A percentile compares a stretch with the other conserved stretches of the same genome.
Conservation (phyloP, 2,113 vertebrate genomes). For the Ranitomeya imitator region DNA sequence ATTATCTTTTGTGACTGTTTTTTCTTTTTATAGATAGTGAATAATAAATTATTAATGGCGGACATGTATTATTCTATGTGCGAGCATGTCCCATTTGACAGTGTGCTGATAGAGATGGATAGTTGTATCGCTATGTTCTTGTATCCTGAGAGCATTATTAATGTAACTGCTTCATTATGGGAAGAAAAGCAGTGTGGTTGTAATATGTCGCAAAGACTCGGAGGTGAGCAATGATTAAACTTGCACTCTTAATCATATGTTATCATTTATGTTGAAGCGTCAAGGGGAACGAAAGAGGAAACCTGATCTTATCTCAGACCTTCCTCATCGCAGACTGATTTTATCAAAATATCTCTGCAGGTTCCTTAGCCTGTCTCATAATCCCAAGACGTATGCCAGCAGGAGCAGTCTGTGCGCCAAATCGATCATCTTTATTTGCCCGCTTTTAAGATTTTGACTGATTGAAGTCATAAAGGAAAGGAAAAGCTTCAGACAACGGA, state of each 20-base stretch:
- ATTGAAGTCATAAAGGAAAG: slow-evolving; percentile 10
- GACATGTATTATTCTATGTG: background rate
- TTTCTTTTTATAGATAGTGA: background rate
- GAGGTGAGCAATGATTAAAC: slow-evolving; percentile 10
- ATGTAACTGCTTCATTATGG: background rate
- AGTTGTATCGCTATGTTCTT: background rate
- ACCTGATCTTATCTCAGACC: background rate
- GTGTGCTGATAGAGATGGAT: background rate
- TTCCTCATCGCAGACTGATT: background rate
- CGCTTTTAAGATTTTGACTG: slow-evolving; percentile 17
- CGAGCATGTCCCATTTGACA: background rate
- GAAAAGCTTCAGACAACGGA: slow-evolving; percentile 28
- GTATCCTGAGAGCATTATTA: slow-evolving; percentile 1
- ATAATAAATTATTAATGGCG: background rate
- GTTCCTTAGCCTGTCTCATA: background rate
- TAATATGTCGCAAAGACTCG: background rate
- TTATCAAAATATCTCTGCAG: background rate
- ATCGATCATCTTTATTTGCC: slow-evolving; percentile 14
- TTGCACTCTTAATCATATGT: background rate
- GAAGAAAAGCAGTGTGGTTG: background rate
- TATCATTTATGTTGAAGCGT: background rate
- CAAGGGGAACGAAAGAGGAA: background rate
- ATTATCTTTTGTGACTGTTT: background rate
- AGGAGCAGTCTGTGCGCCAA: background rate
- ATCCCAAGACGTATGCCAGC: background rate